Percentiles rank a stretch among this genome's conserved stretches.
phyloP scores from a whole-genome alignment of 2,113 vertebrate species.

The Psittacara wagleri region DNA sequence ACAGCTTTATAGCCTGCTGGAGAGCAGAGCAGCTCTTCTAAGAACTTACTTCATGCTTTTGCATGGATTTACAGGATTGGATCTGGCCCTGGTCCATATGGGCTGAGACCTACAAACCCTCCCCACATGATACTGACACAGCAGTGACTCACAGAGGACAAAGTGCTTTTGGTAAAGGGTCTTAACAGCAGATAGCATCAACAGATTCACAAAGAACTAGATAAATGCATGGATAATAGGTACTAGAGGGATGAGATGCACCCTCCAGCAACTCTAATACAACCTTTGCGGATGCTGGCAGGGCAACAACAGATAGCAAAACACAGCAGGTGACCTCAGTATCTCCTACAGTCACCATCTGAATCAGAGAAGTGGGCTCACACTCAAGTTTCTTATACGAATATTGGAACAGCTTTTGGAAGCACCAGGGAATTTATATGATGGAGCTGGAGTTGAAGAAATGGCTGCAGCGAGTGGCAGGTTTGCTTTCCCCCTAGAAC shows the following conservation, averaged over 20 bases:
- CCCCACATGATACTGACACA: neutral
- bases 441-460: neutral
- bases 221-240: neutral
- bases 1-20: neutral
- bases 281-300: neutral
- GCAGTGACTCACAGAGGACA: neutral
- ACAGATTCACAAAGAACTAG: neutral
- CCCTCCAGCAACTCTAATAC: neutral
- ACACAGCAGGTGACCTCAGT: fast-evolving
- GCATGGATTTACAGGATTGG: neutral
- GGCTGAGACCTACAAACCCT: neutral
- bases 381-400: neutral
- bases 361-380: neutral
- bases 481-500: neutral
- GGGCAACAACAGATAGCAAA: neutral
- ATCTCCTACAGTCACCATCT: neutral
- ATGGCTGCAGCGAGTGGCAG: fast-evolving
- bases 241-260: neutral
- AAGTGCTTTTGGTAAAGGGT: neutral
- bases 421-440: neutral
- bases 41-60: neutral
- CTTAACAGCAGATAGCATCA: neutral
- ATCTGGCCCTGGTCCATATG: fast-evolving
- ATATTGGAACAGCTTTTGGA: neutral
- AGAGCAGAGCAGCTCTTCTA: neutral